These are phyloP conservation scores for Clitarchus hookeri DNA, from an alignment of 2,888 invertebrate genomes.

Conservation along the genomic window DNA sequence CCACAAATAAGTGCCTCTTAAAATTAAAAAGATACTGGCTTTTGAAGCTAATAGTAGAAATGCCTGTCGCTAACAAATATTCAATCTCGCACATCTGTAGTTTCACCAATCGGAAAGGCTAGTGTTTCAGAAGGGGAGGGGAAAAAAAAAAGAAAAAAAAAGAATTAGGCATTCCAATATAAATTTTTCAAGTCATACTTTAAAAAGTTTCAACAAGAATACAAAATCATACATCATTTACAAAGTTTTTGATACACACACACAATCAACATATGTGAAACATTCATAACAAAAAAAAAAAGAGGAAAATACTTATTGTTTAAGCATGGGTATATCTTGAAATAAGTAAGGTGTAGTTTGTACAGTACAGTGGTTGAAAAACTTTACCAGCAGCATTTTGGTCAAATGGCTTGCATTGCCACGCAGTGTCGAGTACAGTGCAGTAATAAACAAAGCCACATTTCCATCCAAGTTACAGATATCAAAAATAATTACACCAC, in stretches of 20 bases:
- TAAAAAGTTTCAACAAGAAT: conserved; percentile 6
- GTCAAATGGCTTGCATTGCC: no score
- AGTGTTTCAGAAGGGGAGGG: not conserved
- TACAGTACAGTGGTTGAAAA: not conserved
- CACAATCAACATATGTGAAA: conserved; percentile 5
- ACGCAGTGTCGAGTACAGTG: no score
- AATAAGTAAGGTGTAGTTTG: not conserved
- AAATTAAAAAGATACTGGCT: no score
- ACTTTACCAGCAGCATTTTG: no score
- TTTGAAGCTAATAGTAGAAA: no score
- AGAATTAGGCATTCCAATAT: not conserved
- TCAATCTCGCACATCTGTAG: no score
- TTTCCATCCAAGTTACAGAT: no score
- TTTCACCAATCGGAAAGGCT: not conserved
- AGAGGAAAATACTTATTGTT: not conserved
- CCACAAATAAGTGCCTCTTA: no score
- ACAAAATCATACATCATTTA: conserved; percentile 14
- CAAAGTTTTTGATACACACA: conserved; percentile 6
- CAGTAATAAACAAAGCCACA: no score
- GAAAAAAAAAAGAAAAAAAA: no score
- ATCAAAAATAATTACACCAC: no score
- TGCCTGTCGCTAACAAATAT: no score
- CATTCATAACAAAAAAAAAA: not conserved
- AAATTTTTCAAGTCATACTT: not conserved
- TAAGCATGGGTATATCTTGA: not conserved